phyloP scores from a whole-genome alignment of 2,113 vertebrate species.

The Seriola aureovittata region DNA sequence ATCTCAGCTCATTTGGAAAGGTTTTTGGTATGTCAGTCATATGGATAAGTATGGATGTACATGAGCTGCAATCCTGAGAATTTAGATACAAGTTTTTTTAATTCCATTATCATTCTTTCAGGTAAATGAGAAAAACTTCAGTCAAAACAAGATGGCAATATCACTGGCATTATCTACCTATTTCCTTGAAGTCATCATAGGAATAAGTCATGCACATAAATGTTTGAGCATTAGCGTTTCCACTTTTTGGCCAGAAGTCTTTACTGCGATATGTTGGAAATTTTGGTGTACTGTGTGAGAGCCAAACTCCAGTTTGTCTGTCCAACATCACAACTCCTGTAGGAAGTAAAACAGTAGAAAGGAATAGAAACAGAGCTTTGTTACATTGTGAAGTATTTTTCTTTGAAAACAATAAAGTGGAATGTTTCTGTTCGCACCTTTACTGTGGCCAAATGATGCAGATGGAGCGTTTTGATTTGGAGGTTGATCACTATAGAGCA shows the following conservation, averaged over 20 bases:
- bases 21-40: constrained; percentile 43
- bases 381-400: background rate
- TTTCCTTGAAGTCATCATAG: constrained; percentile 53
- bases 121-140: background rate
- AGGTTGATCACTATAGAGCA: constrained; percentile 77
- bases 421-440: constrained; percentile 48
- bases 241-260: constrained; percentile 68
- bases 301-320: constrained; percentile 67
- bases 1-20: constrained; percentile 47
- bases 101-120: background rate
- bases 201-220: constrained; percentile 71
- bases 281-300: constrained; percentile 74
- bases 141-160: background rate
- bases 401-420: background rate
- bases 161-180: constrained; percentile 53
- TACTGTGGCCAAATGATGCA: constrained; percentile 70
- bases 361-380: background rate
- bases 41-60: constrained; percentile 70
- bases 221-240: constrained; percentile 54
- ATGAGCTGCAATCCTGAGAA: constrained; percentile 67
- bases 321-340: constrained; percentile 72
- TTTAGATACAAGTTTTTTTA: background rate
- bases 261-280: constrained; percentile 15
- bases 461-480: background rate
- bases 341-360: background rate